Percentiles rank a stretch among this genome's conserved stretches.
Evolutionary conservation across 2,888 invertebrate genomes (phyloP).

Genomic region (Ctenicera cuprea): DNA sequence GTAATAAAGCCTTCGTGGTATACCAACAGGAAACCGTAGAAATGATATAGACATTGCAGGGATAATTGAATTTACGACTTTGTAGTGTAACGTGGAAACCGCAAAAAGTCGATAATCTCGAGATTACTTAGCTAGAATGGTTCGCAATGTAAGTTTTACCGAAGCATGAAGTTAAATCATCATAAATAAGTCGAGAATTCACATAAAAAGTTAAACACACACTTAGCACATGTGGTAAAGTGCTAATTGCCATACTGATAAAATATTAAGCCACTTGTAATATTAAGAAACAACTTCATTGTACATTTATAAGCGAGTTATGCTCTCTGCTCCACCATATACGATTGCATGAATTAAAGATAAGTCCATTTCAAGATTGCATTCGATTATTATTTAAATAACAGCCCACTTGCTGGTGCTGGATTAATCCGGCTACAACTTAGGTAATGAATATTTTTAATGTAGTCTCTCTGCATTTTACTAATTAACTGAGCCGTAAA

Average conservation of each 20-base stretch:
- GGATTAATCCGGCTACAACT: conserved; percentile 41
- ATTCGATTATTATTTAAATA: conserved; percentile 59
- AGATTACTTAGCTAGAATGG: conserved; percentile 48
- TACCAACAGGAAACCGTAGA: conserved; percentile 51
- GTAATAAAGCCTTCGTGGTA: conserved; percentile 48
- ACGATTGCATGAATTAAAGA: conserved; percentile 59
- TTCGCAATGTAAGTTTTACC: conserved; percentile 41
- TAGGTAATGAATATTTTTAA: conserved; percentile 41
- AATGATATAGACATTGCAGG: conserved; percentile 51
- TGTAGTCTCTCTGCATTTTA: conserved; percentile 15
- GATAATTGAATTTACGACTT: conserved; percentile 54
- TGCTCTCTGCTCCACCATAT: conserved; percentile 42
- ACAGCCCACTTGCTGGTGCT: conserved; percentile 41
- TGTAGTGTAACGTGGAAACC: conserved; percentile 47
- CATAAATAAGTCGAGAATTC: conserved; percentile 48
- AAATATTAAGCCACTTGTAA: conserved; percentile 54
- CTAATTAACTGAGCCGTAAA: conserved; percentile 39
- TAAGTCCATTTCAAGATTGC: conserved; percentile 58
- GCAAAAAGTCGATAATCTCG: conserved; percentile 52
- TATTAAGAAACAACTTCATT: conserved; percentile 53
- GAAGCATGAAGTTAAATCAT: conserved; percentile 48
- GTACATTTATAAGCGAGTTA: conserved; percentile 48
- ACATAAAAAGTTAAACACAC: conserved; percentile 49
- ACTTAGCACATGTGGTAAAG: conserved; percentile 52
- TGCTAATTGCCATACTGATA: conserved; percentile 56